Evolutionary conservation across 2,797 vertebrate species (phyloP), one percentile per base, ranked within the genome.

Genomic region (Meda fulgida): DNA sequence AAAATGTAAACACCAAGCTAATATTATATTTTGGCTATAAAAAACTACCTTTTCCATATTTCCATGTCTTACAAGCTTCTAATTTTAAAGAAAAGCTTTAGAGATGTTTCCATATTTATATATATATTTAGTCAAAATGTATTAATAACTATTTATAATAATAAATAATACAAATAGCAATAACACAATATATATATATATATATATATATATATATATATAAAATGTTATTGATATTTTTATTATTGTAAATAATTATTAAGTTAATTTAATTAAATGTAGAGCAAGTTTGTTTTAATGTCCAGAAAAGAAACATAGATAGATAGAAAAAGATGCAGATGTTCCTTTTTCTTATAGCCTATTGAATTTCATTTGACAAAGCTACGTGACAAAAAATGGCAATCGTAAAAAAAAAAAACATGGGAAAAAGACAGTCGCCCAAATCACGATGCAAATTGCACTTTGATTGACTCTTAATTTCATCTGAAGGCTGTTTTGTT

Each of bases 401-500:
- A 73, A 26, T 75, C 73, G 31, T 80, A 73, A 75, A 43, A 53
- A 53, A 23, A 10, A 76, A 86, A 83, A 79, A 55, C 75, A 38
- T 81, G 67, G 66, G 79, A 65, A 83, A 89, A 90, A 86, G 83
- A 91, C 85, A 53, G 76, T 87, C 67, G 60, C 84, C 83, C 91
- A 90, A 87, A 85, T 94, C 91, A 90, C 93, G 92, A 95, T 94
- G 94, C 95, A 96, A 96, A 95, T 96, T 92, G 95, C 95, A 92
- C 96, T 98, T 96, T 98, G 97, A 98, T 98, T 97, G 95, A 93
- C 96, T 97, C 96, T 96, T 98, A 97, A 98, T 97, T 97, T 97
- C 95, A 97, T 97, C 96, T 97, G 96, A 97, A 96, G 95, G 93
- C 95, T 93, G 94, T 96, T 97, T 96, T 96, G 94, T 97, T 97